Conservation (phyloP, 2,797 vertebrate species). For the Tauraco hartlaubi region DNA sequence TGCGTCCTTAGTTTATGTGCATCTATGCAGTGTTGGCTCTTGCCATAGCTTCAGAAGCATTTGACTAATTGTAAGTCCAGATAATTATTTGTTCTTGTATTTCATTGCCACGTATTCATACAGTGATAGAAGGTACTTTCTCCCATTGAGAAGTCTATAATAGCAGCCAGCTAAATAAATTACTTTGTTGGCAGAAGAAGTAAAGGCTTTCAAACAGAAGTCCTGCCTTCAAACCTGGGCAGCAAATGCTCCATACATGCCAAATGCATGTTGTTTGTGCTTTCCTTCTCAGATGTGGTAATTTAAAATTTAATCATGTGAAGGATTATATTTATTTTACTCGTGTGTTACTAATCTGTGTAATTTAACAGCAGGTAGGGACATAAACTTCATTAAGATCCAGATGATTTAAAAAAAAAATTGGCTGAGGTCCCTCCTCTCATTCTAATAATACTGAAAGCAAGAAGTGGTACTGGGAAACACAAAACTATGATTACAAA, state of each 20-base stretch:
- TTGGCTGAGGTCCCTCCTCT: neutral
- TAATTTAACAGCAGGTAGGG: constrained; percentile 54
- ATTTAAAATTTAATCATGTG: constrained; percentile 46
- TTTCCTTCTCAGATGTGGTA: constrained; percentile 21
- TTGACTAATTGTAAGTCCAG: neutral
- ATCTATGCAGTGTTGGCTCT: neutral
- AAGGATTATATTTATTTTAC: constrained; percentile 48
- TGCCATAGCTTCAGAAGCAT: neutral
- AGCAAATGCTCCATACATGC: neutral
- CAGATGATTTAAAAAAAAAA: neutral
- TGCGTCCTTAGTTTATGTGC: neutral
- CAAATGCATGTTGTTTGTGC: neutral
- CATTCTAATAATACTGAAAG: neutral
- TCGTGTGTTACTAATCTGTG: constrained; percentile 55
- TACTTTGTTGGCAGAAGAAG: neutral
- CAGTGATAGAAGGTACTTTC: neutral
- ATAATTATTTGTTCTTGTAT: neutral
- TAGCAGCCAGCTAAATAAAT: neutral
- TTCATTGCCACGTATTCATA: neutral
- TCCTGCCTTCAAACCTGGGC: neutral
- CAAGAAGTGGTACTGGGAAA: neutral
- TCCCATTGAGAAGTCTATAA: neutral
- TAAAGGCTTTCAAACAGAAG: neutral
- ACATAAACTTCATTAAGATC: constrained; percentile 44
- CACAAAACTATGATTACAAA: neutral